Evolutionary conservation across 2,113 vertebrate genomes (phyloP), one percentile per base, ranked within the genome.

Genomic region (Phoxinus phoxinus): DNA sequence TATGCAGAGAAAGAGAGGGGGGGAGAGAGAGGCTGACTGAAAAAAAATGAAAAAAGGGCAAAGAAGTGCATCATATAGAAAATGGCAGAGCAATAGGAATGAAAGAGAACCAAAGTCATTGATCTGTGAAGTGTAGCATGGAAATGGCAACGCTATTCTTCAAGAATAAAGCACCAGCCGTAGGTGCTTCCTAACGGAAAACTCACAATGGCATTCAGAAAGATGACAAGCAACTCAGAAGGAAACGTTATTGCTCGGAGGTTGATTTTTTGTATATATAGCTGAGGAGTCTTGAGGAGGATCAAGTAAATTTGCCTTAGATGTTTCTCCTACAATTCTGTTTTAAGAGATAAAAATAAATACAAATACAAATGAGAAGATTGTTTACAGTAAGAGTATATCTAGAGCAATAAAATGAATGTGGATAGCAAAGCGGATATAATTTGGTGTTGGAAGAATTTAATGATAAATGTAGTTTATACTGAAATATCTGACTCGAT

Each of bases 101-200:
- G 74, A 76, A 76, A 76, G 74, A 32, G 46, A 76, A 76, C 74
- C 17, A 8, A 51, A 53, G 74, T 32, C 74, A 76, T 76, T 76
- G 74, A 76, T 76, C 74, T 53, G 74, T 76, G 46, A 76, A 76
- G 46, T 53, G 48, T 76, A 53, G 27, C 74, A 32, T 76, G 74
- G 48, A 53, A 76, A 76, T 76, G 74, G 74, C 74, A 76, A 51
- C 0, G 17, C 74, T 51, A 53, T 53, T 51, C 46, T 76, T 76
- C 46, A 53, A 53, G 74, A 30, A 76, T 53, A 53, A 76, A 76
- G 74, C 9, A 10, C 74, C 41, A 44, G 71, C 41, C 71, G n/a
- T 32, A 53, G 74, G 74, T 76, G 27, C 17, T 76, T 76, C 25
- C 46, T 32, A 30, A 76, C 15, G 27, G 46, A 76, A 76, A 53